Percentiles rank a stretch among this genome's conserved stretches.
Conservation (phyloP, 2,888 invertebrate species). For the Nemapogon koenigi region DNA sequence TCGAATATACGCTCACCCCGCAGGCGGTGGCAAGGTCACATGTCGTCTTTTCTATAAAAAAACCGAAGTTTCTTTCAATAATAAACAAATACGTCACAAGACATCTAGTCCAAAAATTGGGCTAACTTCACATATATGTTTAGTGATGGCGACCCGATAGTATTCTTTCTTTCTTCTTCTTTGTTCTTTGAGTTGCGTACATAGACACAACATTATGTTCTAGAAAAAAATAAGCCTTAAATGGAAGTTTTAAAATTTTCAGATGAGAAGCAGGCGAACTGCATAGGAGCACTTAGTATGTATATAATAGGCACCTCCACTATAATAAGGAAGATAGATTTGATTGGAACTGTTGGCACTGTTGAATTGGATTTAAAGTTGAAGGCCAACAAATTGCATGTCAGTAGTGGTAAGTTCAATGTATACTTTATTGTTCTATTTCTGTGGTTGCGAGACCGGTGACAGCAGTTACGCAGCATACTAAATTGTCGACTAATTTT, state of each 20-base stretch:
- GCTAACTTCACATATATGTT: too few relatives aligned
- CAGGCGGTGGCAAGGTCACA: too few relatives aligned
- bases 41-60: too few relatives aligned
- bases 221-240: too few relatives aligned
- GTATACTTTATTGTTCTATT: background rate
- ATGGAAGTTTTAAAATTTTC: slow-evolving; percentile 17
- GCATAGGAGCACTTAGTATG: slow-evolving; percentile 35
- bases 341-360: slow-evolving; percentile 35
- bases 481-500: background rate
- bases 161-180: too few relatives aligned
- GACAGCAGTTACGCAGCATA: background rate
- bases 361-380: slow-evolving; percentile 29
- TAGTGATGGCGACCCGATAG: too few relatives aligned
- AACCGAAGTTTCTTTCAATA: too few relatives aligned
- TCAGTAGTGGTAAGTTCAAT: slow-evolving; percentile 31
- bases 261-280: slow-evolving; percentile 26
- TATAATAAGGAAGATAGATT: slow-evolving; percentile 34
- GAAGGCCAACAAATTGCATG: slow-evolving; percentile 25
- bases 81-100: too few relatives aligned
- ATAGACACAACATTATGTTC: too few relatives aligned
- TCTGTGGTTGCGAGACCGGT: background rate
- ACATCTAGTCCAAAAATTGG: too few relatives aligned
- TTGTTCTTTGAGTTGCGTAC: too few relatives aligned
- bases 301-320: slow-evolving; percentile 36
- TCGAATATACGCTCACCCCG: too few relatives aligned